Conservation (phyloP, 2,888 invertebrate genomes). For the Meiosimyza decipiens region DNA sequence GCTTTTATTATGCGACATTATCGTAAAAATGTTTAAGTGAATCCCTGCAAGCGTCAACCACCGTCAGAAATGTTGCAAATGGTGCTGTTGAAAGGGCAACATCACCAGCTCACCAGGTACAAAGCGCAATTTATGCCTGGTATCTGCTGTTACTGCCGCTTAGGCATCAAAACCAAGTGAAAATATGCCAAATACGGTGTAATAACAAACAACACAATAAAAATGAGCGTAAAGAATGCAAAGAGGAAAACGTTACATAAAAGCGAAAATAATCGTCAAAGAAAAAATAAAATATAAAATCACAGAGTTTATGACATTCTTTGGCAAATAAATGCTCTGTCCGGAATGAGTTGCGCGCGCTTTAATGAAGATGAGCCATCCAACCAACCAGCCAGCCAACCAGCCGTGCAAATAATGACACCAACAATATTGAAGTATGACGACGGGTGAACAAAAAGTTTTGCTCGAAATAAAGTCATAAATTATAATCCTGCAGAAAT, state of each 20-base stretch:
- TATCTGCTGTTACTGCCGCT: not conserved
- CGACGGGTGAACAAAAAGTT: not conserved
- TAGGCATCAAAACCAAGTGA: not conserved
- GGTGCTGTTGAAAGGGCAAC: too few species aligned
- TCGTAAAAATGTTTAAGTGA: too few species aligned
- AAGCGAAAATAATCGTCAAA: not conserved
- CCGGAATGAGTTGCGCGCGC: not conserved
- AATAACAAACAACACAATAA: slow-evolving; percentile 1
- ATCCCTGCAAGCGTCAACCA: not conserved
- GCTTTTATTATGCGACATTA: too few species aligned
- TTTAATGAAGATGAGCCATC: too few species aligned
- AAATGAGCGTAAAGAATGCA: not conserved
- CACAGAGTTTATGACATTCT: slow-evolving; percentile 19
- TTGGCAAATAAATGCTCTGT: not conserved
- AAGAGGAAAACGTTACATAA: not conserved
- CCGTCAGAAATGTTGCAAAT: not conserved
- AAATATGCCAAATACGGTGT: not conserved
- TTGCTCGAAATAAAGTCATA: not conserved
- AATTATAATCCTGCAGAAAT: not conserved
- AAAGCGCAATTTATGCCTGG: too few species aligned
- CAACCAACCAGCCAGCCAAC: too few species aligned
- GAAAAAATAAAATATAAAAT: slow-evolving; percentile 7
- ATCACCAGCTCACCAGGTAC: too few species aligned
- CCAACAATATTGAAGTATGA: not conserved
- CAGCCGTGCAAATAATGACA: too few species aligned